Conservation (phyloP, 2,888 invertebrate genomes). For the Epicampocera succincta region DNA sequence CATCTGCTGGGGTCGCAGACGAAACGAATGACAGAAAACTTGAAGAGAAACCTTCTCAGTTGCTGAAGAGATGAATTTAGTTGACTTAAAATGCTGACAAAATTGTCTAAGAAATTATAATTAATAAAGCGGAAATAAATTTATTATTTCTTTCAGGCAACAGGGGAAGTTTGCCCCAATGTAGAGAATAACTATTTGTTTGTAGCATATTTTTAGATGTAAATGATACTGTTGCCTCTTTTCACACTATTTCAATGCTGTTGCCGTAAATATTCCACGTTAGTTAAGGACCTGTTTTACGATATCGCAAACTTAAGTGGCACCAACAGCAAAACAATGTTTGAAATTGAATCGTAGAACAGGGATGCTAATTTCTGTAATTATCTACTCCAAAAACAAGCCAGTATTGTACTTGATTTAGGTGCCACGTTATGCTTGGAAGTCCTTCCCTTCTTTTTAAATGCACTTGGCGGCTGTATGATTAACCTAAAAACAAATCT, state of each 20-base stretch:
- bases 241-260: no score
- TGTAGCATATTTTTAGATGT: no score
- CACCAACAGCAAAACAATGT: no score
- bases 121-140: not conserved
- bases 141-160: not conserved
- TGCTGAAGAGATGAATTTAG: not conserved
- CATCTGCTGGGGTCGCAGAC: not conserved
- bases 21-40: not conserved
- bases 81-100: not conserved
- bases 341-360: no score
- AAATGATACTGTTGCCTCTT: no score
- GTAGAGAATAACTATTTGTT: no score
- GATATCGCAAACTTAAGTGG: no score
- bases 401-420: no score
- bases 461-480: constrained; percentile 16
- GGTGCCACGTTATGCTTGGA: not conserved
- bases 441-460: not conserved
- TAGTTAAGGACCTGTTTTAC: no score
- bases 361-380: not conserved
- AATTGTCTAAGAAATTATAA: constrained; percentile 1
- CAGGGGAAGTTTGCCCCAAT: not conserved
- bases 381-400: no score
- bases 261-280: no score
- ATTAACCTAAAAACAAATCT: constrained; percentile 39
- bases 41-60: constrained; percentile 21